Base-by-base conservation (phyloP, 1,140 invertebrate genomes). In the Lordiphosa collinella region DNA sequence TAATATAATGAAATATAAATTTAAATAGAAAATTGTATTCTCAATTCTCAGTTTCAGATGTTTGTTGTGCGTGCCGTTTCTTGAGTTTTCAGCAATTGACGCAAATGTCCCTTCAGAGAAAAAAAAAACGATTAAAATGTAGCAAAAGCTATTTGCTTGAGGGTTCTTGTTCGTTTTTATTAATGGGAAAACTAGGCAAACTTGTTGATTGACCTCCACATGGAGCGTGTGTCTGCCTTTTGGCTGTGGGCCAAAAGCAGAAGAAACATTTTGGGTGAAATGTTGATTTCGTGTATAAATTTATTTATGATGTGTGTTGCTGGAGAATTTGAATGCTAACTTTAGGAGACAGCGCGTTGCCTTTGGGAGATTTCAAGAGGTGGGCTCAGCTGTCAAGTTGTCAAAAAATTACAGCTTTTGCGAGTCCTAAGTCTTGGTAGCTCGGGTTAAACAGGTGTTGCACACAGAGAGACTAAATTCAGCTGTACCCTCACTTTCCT, bases 1-100 rank as follows among this genome's bases (percentile, higher is more conserved):
- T 38, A 37, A 60, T 55, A 34, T 74, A 56, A 60, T 53, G 43
- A 57, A 22, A 67, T 63, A 82, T 82, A 82, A 71, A 82, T 82
- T 71, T 75, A 66, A 79, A 82, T 25, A 12, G 10, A 16, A 50
- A 34, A 41, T 12, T 10, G 0, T n/a, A 40, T 3, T 38, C n/a
- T 4, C 14, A n/a, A n/a, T n/a, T 18, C 22, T 25, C 22, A 25
- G 2, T 7, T 25, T 25, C 5, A 25, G 7, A 25, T 25, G 22
- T 25, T 25, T 25, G 32, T 31, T 9, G 22, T 70, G 56, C 57
- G 57, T 59, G 53, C 49, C 22, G 34, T 52, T 67, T 48, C 48
- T 13, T 47, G 35, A 12, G 12, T 34, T 52, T 52, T 40, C 38
- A 14, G 29, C 51, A 69, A 63, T 57, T 73, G 49, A 58, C 57